Evolutionary conservation across 2,797 vertebrate species (phyloP), one percentile per base, ranked within the genome.

Genomic region (Hozukius guyotensis): DNA sequence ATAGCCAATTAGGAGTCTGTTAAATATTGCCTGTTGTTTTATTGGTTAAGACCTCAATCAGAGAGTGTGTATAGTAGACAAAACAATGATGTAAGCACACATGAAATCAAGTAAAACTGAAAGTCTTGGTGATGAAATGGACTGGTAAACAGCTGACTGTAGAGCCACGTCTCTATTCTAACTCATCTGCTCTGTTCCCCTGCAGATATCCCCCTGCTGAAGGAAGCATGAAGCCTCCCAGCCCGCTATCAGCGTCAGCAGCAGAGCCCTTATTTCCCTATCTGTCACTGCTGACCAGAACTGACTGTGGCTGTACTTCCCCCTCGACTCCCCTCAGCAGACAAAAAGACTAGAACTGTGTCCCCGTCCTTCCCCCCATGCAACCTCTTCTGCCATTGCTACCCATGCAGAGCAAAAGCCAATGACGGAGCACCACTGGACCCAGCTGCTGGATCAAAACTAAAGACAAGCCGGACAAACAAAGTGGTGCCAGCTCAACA

Each of bases 161-260:
- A 3, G 4, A 36, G 56, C 24, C 29, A 8, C 13, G 13, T n/a
- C 32, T 82, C 52, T 31, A 7, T 36, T 82, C 82, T 83, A 56
- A 90, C 27, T 5, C 57, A 38, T 81, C 24, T 86, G 34, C 46
- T 84, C 31, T 87, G 46, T 89, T 61, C 88, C 70, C 73, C 66
- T 70, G 34, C 95, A 99, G 98, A 99, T 96, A 99, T 99, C 91
- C 98, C 98, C 29, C 95, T 99, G 92, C 68, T 99, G 94, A 99
- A 99, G 95, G 98, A 99, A 97, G 97, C 98, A 91, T 99, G 97
- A 99, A 95, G 84, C 88, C 92, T 92, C 84, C 92, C 91, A 79
- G 79, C 78, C 91, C 84, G 77, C 92, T 90, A 61, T 88, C 83
- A 81, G 81, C 82, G 66, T 81, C 89, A 85, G 79, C 88, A 77